Base-by-base conservation (phyloP, 2,888 invertebrate species). In the Cryptocheilus praepositus region DNA sequence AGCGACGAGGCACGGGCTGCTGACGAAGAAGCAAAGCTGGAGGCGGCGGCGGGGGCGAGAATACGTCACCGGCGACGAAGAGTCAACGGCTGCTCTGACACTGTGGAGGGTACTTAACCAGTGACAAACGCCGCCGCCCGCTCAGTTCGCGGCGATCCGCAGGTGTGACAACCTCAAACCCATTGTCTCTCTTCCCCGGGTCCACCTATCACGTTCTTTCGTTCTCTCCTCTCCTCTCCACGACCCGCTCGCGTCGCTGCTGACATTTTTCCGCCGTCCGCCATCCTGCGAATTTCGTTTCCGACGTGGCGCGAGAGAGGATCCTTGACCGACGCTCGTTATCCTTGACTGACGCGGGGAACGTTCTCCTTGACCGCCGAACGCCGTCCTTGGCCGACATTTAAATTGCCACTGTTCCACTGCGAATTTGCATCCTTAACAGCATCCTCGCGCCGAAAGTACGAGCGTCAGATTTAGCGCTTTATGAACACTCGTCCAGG, bases 111-210 rank as follows among this genome's bases (percentile, higher is more conserved):
- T 67, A 71, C 67, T 76, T 75, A 74, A 70, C 71, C 61, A 73
- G 73, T 74, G 68, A 74, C 74, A 72, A 57, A 61, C 64, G 59
- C 56, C 59, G 64, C 57, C 62, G 61, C 25, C 67, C 64, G 53
- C 59, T 74, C 73, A 79, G 76, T 80, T 66, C 67, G 54, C 67
- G 67, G 65, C 70, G 43, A 60, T 64, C 61, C 64, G 60, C 76
- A 79, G 73, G 79, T 76, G 73, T 61, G 66, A 71, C 36, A 18
- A 28, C 68, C 5, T 8, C 25, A 25, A 49, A 21, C 18, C 54
- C 28, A 19, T 28, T 25, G 15, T 25, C 18, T 46, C 11, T 45
- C n/a, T 11, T 11, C 16, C 21, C 58, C 44, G 13, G 21, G 58
- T 13, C 13, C 16, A 53, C 64, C 52, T 51, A 25, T 57, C 49